Evolutionary conservation across 2,888 invertebrate genomes (phyloP), one percentile per base, ranked within the genome.

Genomic region (Drosophila leonis): DNA sequence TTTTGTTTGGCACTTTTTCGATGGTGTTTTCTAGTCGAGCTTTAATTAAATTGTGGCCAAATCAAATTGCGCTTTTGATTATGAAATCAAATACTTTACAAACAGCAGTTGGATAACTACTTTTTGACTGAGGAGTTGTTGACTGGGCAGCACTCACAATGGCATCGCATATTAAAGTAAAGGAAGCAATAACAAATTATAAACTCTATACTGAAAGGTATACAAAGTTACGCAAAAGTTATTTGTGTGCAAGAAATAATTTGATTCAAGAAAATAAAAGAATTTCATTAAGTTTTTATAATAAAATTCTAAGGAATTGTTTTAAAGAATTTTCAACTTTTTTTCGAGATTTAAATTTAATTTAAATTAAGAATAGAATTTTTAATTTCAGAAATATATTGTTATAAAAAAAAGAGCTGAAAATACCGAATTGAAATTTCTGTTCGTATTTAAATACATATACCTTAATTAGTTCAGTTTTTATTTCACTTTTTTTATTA

Each of bases 1-100:
- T 27, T 31, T 60, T 48, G 46, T 48, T 29, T 18, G 13, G 44
- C 59, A 29, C 1, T 39, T 29, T 39, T 59, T 59, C n/a, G 55
- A 75, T n/a, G 60, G 63, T 74, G 64, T 44, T 48, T 42, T 42
- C 24, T 20, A 55, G 48, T 52, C 41, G 39, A 35, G 60, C 66
- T 67, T 65, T 74, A 80, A 81, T 80, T 80, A 80, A 75, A 81
- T 69, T 78, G 69, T 64, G 52, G 62, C 56, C 67, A 72, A 72
- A 72, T 79, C 67, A 78, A 88, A 85, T 83, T 81, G 82, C 60
- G 71, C 66, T 61, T 78, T 70, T 82, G 56, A 65, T 78, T 80
- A 64, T 66, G 80, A 83, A 83, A 83, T 78, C 54, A 56, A 80
- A 86, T 86, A 88, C 44, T 66, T 70, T 65, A 24, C 55, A 48